Evolutionary conservation across 2,113 vertebrate species (phyloP).

Genomic region (Erinaceus europaeus): DNA sequence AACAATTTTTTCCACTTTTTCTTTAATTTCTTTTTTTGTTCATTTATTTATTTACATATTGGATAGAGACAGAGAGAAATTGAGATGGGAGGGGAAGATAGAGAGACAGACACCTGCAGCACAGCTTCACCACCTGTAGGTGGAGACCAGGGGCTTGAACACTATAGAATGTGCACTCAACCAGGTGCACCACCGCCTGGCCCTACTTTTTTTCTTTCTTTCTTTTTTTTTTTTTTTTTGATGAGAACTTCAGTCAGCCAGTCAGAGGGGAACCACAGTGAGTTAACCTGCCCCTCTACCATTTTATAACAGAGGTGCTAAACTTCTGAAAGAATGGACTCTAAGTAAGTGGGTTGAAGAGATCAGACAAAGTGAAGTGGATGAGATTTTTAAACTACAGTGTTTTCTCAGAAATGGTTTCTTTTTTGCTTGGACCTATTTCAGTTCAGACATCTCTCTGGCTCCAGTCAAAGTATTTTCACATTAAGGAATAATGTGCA

Average conservation of each 20-base stretch:
- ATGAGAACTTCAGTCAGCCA: slow-evolving; percentile 44
- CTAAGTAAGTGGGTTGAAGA: background rate
- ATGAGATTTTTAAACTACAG: slow-evolving; percentile 13
- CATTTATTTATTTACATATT: too few species aligned
- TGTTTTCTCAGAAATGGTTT: slow-evolving; percentile 62
- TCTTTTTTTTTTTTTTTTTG: too few species aligned
- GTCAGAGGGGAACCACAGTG: rapidly evolving
- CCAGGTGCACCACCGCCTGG: too few species aligned
- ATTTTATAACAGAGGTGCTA: slow-evolving; percentile 3
- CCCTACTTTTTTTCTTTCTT: too few species aligned
- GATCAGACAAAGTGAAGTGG: background rate
- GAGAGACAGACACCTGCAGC: too few species aligned
- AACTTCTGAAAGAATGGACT: background rate
- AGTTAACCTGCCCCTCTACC: slow-evolving; percentile 44
- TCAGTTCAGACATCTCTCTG: slow-evolving; percentile 24
- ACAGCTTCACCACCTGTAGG: too few species aligned
- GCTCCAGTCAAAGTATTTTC: background rate
- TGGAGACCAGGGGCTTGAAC: too few species aligned
- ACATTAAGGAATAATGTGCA: background rate
- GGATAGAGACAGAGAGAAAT: too few species aligned
- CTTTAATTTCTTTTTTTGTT: too few species aligned
- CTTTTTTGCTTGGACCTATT: slow-evolving; percentile 27
- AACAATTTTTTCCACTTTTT: too few species aligned
- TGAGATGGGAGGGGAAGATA: too few species aligned
- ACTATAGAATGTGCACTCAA: too few species aligned